Conservation (phyloP, 2,113 vertebrate genomes). For the Entosphenus tridentatus region DNA sequence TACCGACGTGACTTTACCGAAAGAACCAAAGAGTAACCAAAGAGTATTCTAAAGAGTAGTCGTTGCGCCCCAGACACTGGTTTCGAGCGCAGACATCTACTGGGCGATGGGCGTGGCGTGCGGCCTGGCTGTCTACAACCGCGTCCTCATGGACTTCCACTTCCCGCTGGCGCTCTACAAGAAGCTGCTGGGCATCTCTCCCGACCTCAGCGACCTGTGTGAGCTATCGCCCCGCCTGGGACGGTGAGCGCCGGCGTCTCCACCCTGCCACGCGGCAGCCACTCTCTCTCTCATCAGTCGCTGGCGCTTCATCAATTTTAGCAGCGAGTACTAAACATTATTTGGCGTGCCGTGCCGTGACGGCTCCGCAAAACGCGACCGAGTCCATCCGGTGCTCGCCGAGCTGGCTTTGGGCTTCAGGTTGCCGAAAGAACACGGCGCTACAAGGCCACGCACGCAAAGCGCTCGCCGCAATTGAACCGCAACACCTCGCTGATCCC, state of each 20-base stretch:
- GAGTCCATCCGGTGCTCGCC: too few species aligned
- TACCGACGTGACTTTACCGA: not conserved
- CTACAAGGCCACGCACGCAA: too few species aligned
- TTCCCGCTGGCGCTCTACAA: conserved; percentile 84
- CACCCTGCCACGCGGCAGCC: conserved; percentile 6
- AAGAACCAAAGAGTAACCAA: not conserved
- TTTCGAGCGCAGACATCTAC: conserved; percentile 86
- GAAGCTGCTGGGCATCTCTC: conserved; percentile 51
- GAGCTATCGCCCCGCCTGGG: conserved; percentile 77
- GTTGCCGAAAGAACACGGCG: too few species aligned
- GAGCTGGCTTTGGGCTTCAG: too few species aligned
- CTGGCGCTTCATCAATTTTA: not conserved
- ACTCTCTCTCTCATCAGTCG: not conserved
- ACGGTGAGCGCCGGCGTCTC: conserved; percentile 29
- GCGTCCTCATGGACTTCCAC: conserved; percentile 77
- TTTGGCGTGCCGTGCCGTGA: too few species aligned
- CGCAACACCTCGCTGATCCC: too few species aligned
- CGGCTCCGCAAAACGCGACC: too few species aligned
- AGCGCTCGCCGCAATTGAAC: too few species aligned
- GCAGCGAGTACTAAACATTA: not conserved
- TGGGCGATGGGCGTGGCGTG: conserved; percentile 81
- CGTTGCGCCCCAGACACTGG: conserved; percentile 40
- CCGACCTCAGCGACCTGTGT: conserved; percentile 59
- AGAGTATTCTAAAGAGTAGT: not conserved
- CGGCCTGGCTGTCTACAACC: conserved; percentile 88